Percentiles rank a stretch among this genome's conserved stretches.
These are phyloP conservation scores for Indri indri DNA, from an alignment of 2,113 vertebrate species.

Conservation along the genomic window DNA sequence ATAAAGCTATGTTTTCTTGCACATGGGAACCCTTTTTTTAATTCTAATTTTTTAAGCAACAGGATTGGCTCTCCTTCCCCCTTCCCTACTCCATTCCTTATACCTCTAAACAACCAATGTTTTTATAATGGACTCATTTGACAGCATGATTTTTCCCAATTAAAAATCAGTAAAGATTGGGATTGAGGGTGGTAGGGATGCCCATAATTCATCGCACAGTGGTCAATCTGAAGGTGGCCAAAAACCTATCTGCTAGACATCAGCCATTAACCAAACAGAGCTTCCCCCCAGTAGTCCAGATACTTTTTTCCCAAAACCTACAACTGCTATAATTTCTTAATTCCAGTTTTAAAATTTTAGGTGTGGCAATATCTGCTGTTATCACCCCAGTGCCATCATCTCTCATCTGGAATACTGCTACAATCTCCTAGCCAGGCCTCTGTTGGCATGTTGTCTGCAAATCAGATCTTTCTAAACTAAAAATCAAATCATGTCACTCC, in stretches of 20 bases:
- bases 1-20: constrained; percentile 77
- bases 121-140: constrained; percentile 6
- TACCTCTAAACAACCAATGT: background rate
- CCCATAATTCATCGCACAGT: background rate
- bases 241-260: background rate
- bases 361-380: background rate
- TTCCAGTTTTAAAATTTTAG: background rate
- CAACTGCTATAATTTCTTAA: background rate
- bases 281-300: background rate
- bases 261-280: background rate
- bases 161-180: constrained; percentile 55
- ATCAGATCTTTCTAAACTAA: background rate
- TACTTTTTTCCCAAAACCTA: background rate
- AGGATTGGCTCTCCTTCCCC: constrained; percentile 74
- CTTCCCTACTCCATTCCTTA: background rate
- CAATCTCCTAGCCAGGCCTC: background rate
- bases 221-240: background rate
- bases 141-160: constrained; percentile 18
- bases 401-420: background rate
- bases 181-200: background rate
- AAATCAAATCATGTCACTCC: background rate
- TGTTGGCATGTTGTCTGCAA: background rate
- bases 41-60: constrained; percentile 83
- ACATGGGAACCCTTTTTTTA: constrained; percentile 72
- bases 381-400: background rate